Conservation (phyloP, 2,888 invertebrate species). For the Apodemia hepburni region DNA sequence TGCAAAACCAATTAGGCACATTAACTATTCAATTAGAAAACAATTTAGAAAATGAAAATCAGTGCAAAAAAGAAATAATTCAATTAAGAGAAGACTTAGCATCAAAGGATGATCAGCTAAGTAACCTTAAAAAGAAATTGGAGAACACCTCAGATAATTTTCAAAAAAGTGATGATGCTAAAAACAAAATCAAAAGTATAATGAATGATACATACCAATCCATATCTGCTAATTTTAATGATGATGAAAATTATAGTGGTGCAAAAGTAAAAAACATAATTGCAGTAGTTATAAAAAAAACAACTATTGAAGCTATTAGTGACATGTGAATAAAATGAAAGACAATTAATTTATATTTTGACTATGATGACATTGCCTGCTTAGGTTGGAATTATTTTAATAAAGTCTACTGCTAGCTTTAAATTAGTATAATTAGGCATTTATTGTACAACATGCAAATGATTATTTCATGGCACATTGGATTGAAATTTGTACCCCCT, state of each 20-base stretch:
- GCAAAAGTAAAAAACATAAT: slow-evolving; percentile 51
- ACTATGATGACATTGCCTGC: too few species aligned
- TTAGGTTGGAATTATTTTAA: too few species aligned
- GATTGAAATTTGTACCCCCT: too few species aligned
- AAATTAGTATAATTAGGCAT: too few species aligned
- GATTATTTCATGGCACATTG: too few species aligned
- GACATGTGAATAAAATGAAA: slow-evolving; percentile 27
- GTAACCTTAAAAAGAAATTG: slow-evolving; percentile 32
- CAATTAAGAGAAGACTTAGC: slow-evolving; percentile 37
- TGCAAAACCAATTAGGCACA: slow-evolving; percentile 28
- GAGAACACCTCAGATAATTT: slow-evolving; percentile 28
- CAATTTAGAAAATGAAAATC: slow-evolving; percentile 29
- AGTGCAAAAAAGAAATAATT: slow-evolving; percentile 37
- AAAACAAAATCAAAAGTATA: slow-evolving; percentile 45
- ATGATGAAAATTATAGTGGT: slow-evolving; percentile 48
- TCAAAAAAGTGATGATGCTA: slow-evolving; percentile 26
- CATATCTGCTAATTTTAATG: slow-evolving; percentile 53
- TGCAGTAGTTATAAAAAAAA: slow-evolving; percentile 57
- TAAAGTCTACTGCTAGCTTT: too few species aligned
- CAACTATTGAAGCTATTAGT: slow-evolving; percentile 51
- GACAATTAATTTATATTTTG: too few species aligned
- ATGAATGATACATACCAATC: slow-evolving; percentile 67
- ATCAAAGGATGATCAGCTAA: slow-evolving; percentile 29
- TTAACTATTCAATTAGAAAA: slow-evolving; percentile 22
- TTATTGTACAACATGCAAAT: too few species aligned